Conservation (phyloP, 2,113 vertebrate genomes). For the Buteo buteo region DNA sequence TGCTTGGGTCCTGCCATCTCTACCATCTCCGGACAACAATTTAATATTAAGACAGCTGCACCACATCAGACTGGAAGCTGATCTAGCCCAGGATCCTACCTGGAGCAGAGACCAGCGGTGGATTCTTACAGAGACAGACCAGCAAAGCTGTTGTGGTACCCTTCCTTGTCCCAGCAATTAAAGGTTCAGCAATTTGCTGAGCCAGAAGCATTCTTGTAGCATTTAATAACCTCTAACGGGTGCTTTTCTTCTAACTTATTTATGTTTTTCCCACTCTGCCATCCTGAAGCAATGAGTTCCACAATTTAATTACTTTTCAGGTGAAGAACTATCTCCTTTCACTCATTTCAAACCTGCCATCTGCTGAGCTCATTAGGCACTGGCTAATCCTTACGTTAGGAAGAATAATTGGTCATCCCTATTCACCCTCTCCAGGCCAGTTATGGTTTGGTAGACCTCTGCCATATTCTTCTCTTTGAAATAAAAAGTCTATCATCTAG, state of each 20-base stretch:
- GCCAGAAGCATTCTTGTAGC: not conserved
- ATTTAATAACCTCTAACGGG: fast-evolving
- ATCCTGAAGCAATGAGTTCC: not conserved
- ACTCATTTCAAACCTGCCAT: not conserved
- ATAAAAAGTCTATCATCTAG: not conserved
- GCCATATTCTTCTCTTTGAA: not conserved
- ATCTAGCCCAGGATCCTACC: not conserved
- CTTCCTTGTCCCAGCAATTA: not conserved
- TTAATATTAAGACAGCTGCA: not conserved
- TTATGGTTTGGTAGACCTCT: not conserved
- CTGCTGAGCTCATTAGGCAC: not conserved
- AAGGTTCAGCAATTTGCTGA: not conserved
- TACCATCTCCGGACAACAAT: not conserved
- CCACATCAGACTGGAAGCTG: fast-evolving
- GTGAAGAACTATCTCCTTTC: not conserved
- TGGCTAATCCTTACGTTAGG: not conserved
- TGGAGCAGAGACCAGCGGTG: not conserved
- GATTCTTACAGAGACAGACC: not conserved
- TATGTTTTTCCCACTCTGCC: not conserved
- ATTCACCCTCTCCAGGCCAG: not conserved
- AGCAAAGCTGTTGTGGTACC: not conserved
- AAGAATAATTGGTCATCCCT: not conserved
- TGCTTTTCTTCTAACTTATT: not conserved
- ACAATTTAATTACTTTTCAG: not conserved
- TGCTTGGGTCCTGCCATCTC: not conserved